Evolutionary conservation across 2,888 invertebrate species (phyloP), one percentile per base, ranked within the genome.

Genomic region (Bursaphelenchus okinawaensis): DNA sequence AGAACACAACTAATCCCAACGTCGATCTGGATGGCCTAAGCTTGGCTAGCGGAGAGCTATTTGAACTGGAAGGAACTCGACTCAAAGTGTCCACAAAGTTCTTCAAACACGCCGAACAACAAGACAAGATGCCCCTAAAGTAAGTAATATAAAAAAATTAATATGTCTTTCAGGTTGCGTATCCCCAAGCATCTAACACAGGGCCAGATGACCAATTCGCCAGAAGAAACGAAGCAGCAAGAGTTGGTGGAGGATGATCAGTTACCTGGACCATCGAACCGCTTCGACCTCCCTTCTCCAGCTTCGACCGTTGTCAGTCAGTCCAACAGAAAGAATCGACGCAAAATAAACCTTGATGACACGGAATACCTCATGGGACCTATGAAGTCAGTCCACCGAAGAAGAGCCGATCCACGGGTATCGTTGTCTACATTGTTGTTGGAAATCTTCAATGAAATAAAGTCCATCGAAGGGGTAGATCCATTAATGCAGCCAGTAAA

Each of bases 401-500:
- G 93, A 0, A 87, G 96, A 52, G 93, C 94, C 0, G 98, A 98
- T 85, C 98, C 98, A 0, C 89, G 94, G 0, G 93, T 95, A 16
- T 70, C 75, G 0, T 74, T 81, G 76, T 67, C 72, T 12, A 72
- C 71, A 24, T 64, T 75, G 50, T 62, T 81, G 40, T 73, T 66
- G 54, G 78, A 78, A 22, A 77, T 81, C 57, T 66, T 78, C 26
- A 72, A 67, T 54, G 92, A 95, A 82, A 89, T 98, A 88, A 87
- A 94, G 55, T 90, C 90, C 77, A 84, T 95, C 83, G 91, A 92
- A 0, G 93, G 94, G 82, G 83, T 85, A 1, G 90, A 91, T 75
- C 91, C 91, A 0, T 96, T 98, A 85, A 86, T 93, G 74, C 90
- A 91, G 79, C 94, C 96, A 1, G 96, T 98, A 28, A 95, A 91